phyloP scores from a whole-genome alignment of 2,888 invertebrate species.

The Oconnorella tubifera region DNA sequence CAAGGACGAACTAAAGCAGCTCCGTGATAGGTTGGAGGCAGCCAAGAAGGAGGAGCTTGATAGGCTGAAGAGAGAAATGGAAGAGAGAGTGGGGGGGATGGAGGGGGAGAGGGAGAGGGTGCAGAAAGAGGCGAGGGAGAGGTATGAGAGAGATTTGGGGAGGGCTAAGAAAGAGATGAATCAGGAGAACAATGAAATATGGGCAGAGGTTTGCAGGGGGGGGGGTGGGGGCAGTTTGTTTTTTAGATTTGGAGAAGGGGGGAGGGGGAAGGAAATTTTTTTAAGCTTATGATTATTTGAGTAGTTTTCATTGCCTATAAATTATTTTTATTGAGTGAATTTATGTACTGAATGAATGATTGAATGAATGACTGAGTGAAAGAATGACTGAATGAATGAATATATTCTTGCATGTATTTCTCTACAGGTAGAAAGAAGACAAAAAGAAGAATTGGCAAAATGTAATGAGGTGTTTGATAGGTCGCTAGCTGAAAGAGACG shows the following conservation, averaged over 20 bases:
- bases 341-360: too few species aligned
- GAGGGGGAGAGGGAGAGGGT: background rate
- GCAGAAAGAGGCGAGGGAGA: background rate
- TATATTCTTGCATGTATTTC: too few species aligned
- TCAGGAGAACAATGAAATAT: background rate
- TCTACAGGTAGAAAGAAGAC: background rate
- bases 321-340: too few species aligned
- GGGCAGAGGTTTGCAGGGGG: background rate
- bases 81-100: background rate
- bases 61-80: background rate
- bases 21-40: background rate
- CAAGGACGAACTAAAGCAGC: background rate
- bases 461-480: background rate
- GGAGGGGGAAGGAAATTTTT: too few species aligned
- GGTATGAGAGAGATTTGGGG: background rate
- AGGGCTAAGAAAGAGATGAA: background rate
- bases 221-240: too few species aligned
- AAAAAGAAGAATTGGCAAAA: background rate
- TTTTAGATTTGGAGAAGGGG: too few species aligned
- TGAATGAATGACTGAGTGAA: too few species aligned
- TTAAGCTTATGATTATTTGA: too few species aligned
- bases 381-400: too few species aligned
- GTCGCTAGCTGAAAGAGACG: background rate
- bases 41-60: background rate
- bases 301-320: too few species aligned